A percentile compares a stretch with the other conserved stretches of the same genome.
These are phyloP conservation scores for Drosophila longiperda DNA, from an alignment of 2,888 invertebrate genomes.

Conservation along the genomic window DNA sequence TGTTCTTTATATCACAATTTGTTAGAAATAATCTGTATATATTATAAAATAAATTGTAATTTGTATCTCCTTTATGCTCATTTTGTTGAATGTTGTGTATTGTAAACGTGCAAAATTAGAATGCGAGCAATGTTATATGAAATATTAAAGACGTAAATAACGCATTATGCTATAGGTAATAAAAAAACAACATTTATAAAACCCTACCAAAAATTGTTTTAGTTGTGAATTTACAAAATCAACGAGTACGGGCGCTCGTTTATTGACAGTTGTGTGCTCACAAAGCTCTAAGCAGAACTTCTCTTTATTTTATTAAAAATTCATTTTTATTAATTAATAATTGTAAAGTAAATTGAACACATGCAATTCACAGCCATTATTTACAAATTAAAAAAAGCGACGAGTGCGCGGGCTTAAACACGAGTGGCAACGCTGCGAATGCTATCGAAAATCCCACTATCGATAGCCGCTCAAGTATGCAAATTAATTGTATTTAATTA, in stretches of 20 bases:
- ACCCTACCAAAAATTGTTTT: conserved; percentile 18
- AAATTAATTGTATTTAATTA: conserved; percentile 63
- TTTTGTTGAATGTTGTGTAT: conserved; percentile 67
- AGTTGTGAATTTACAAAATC: neutral
- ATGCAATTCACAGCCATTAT: neutral
- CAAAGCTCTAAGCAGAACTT: neutral
- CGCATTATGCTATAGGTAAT: conserved; percentile 67
- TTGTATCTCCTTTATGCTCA: conserved; percentile 56
- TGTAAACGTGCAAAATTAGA: conserved; percentile 50
- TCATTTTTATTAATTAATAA: neutral
- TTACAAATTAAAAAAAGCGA: conserved; percentile 4
- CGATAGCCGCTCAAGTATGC: conserved; percentile 43
- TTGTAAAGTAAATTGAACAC: neutral
- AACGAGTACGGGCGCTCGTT: conserved; percentile 3
- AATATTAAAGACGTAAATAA: conserved; percentile 71
- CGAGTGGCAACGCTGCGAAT: conserved; percentile 11
- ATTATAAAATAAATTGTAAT: conserved; percentile 65
- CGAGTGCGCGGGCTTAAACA: conserved; percentile 13
- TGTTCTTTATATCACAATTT: conserved; percentile 48
- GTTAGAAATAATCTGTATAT: conserved; percentile 62
- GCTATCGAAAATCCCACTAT: conserved; percentile 26
- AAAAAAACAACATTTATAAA: conserved; percentile 62
- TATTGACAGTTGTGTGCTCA: neutral
- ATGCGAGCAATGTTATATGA: conserved; percentile 70
- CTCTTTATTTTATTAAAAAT: neutral